Evolutionary conservation across 1,140 invertebrate species (phyloP).

Genomic region (Ctenoplectra terminalis): DNA sequence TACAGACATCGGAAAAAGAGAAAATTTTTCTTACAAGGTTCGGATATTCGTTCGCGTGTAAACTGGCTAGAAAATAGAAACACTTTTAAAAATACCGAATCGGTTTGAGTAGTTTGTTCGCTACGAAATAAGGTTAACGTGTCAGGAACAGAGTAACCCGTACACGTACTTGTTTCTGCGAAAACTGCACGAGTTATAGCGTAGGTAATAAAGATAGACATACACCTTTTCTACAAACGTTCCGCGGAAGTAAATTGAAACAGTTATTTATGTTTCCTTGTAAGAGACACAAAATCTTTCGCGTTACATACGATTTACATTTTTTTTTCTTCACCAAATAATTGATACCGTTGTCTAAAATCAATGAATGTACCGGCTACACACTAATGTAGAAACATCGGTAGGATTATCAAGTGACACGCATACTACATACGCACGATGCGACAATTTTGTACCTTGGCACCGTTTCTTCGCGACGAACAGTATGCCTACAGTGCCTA

Average conservation of each 20-base stretch:
- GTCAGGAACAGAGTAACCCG: not conserved
- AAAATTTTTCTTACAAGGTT: too few relatives aligned
- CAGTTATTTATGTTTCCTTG: not conserved
- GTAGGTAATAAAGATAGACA: not conserved
- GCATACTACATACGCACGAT: constrained; percentile 35
- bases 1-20: too few relatives aligned
- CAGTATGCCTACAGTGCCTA: too few relatives aligned
- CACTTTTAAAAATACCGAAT: not conserved
- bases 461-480: constrained; percentile 32
- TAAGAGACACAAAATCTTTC: not conserved
- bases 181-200: not conserved
- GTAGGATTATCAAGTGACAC: not conserved
- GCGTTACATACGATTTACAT: not conserved
- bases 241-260: not conserved
- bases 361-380: too few relatives aligned
- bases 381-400: not conserved
- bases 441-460: constrained; percentile 49
- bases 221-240: not conserved
- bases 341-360: not conserved
- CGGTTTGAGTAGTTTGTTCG: not conserved
- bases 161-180: not conserved
- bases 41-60: not conserved
- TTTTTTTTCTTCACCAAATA: not conserved
- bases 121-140: constrained; percentile 23
- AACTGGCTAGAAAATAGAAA: not conserved